These are phyloP conservation scores for Anarhynchus alexandrinus DNA, from an alignment of 2,113 vertebrate genomes.

Conservation along the genomic window DNA sequence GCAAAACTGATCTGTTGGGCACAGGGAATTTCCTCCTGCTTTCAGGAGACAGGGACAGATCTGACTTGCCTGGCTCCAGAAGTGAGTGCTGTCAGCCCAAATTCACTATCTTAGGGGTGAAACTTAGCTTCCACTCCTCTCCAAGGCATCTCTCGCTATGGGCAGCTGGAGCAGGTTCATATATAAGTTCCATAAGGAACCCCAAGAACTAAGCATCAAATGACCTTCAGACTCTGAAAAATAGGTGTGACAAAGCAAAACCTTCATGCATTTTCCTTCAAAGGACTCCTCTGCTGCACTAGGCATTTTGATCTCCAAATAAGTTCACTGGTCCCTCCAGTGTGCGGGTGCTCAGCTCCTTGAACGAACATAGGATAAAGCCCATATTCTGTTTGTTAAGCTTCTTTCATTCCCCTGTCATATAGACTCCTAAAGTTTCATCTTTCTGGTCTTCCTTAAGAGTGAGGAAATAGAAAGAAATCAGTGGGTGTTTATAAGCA, in stretches of 20 bases:
- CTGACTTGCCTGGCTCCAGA: background rate
- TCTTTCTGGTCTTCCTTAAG: constrained; percentile 5
- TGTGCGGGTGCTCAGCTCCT: background rate
- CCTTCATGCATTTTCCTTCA: background rate
- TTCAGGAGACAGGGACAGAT: rapidly evolving
- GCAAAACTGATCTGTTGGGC: background rate
- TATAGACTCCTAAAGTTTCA: background rate
- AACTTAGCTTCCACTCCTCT: background rate
- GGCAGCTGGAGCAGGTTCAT: background rate
- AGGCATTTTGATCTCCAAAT: background rate
- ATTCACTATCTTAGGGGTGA: background rate
- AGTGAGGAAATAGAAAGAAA: constrained; percentile 19
- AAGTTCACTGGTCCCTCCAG: background rate
- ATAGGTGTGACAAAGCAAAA: background rate
- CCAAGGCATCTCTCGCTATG: background rate
- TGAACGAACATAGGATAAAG: background rate
- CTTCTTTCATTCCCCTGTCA: background rate
- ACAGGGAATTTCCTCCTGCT: background rate
- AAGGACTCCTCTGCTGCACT: background rate
- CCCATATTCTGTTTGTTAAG: background rate
- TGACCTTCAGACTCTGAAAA: background rate
- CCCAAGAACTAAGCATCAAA: background rate
- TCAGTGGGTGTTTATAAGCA: constrained; percentile 26
- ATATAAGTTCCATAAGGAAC: background rate
- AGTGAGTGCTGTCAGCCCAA: background rate